Evolutionary conservation across 1,140 invertebrate genomes (phyloP).

Genomic region (Chelonus insularis): DNA sequence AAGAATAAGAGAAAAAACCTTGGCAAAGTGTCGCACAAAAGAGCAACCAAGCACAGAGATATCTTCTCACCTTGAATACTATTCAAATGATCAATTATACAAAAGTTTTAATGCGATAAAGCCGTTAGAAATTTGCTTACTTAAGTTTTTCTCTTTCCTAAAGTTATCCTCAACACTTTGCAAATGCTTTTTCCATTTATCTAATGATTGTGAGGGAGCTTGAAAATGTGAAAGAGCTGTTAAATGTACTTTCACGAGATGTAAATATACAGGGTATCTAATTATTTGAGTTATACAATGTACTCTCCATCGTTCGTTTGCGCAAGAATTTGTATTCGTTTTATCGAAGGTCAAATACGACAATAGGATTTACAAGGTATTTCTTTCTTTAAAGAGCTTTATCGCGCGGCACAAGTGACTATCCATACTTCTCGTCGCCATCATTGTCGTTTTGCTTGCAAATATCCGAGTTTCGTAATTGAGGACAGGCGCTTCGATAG

Average conservation of each 20-base stretch:
- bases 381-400: conserved; percentile 19
- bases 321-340: conserved; percentile 32
- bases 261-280: neutral
- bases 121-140: too few species aligned
- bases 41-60: neutral
- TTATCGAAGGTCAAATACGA: conserved; percentile 37
- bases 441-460: conserved; percentile 25
- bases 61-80: neutral
- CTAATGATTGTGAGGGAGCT: too few species aligned
- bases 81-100: neutral
- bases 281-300: conserved; percentile 2
- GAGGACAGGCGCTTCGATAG: conserved; percentile 26
- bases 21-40: conserved; percentile 9
- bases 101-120: neutral
- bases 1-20: conserved; percentile 10
- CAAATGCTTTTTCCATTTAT: neutral
- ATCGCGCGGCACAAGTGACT: neutral
- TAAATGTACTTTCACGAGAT: conserved; percentile 1
- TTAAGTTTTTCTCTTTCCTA: too few species aligned
- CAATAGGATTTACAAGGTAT: conserved; percentile 38
- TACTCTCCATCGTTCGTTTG: conserved; percentile 36
- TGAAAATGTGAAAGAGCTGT: neutral
- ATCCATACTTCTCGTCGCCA: conserved; percentile 13
- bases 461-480: conserved; percentile 33
- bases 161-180: neutral